Evolutionary conservation across 2,113 vertebrate species (phyloP), one percentile per base, ranked within the genome.

Genomic region (Onychorhynchus coronatus): DNA sequence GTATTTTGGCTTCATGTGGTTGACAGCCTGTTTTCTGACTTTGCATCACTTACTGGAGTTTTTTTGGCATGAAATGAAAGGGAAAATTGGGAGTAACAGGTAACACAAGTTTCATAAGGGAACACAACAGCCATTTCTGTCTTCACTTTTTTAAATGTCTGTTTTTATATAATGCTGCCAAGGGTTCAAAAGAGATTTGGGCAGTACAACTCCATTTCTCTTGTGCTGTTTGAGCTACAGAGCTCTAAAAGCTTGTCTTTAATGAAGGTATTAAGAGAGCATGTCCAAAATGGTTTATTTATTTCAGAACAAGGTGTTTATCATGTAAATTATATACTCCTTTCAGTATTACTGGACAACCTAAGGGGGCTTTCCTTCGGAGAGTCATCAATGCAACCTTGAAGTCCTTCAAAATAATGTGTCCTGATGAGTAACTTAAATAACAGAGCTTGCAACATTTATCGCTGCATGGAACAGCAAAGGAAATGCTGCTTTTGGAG

Each of bases 251-350:
- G 7, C 35, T 84, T 84, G 31, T 46, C 41, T 84, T 84, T 68
- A 71, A 59, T 25, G 5, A 62, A 74, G 42, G 4, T 56, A 12
- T 16, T 76, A 65, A 62, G 35, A 68, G 8, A 73, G 11, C 4
- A 0, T 30, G 30, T 61, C 49, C 62, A 79, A 58, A 79, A 42
- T 53, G 8, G 17, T 61, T 0, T 62, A n/a, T 92, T 83, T 93
- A 49, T 91, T 96, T 90, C 91, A 91, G 85, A 83, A 59, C 44
- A 74, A 83, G 42, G 79, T 92, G 83, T 80, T 88, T 66, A 35
- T 68, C n/a, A 13, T 55, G 59, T 92, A 68, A 56, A 75, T 72
- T 62, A 37, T 14, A 6, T 30, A n/a, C 35, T 83, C n/a, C 50
- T 93, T 86, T 83, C 92, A 80, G 41, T 84, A 93, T 88, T 79